Conservation (phyloP, 2,888 invertebrate species). For the Hedya salicella region DNA sequence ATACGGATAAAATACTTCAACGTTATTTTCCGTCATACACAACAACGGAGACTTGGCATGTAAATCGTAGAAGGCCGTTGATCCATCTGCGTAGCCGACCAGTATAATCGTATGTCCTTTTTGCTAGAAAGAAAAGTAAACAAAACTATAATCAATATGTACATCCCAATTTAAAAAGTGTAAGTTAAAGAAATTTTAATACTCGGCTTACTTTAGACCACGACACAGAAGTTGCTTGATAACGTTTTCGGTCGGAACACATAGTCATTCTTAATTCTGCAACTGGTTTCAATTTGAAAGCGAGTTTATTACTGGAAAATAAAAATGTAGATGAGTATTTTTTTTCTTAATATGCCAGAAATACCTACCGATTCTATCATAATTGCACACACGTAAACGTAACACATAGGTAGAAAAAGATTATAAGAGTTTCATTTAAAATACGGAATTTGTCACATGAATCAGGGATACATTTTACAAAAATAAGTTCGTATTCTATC, state of each 20-base stretch:
- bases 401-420: too few relatives aligned
- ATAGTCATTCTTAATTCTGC: slow-evolving; percentile 70
- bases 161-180: too few relatives aligned
- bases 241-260: slow-evolving; percentile 55
- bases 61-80: slow-evolving; percentile 87
- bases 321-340: slow-evolving; percentile 29
- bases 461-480: too few relatives aligned
- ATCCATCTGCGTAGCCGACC: slow-evolving; percentile 89
- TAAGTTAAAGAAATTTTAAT: slow-evolving; percentile 2
- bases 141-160: too few relatives aligned
- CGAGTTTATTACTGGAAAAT: slow-evolving; percentile 66
- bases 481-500: too few relatives aligned
- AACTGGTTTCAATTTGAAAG: slow-evolving; percentile 77
- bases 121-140: slow-evolving; percentile 68
- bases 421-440: too few relatives aligned
- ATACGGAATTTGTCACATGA: too few relatives aligned
- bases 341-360: too few relatives aligned
- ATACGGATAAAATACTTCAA: slow-evolving; percentile 83
- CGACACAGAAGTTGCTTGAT: slow-evolving; percentile 80
- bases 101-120: slow-evolving; percentile 82
- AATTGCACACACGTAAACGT: too few relatives aligned
- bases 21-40: slow-evolving; percentile 63
- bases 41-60: slow-evolving; percentile 80
- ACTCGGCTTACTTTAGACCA: slow-evolving; percentile 76
- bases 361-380: too few relatives aligned